Evolutionary conservation across 1,140 invertebrate genomes (phyloP), one percentile per base, ranked within the genome.

Genomic region (Cataglyphis hispanica): DNA sequence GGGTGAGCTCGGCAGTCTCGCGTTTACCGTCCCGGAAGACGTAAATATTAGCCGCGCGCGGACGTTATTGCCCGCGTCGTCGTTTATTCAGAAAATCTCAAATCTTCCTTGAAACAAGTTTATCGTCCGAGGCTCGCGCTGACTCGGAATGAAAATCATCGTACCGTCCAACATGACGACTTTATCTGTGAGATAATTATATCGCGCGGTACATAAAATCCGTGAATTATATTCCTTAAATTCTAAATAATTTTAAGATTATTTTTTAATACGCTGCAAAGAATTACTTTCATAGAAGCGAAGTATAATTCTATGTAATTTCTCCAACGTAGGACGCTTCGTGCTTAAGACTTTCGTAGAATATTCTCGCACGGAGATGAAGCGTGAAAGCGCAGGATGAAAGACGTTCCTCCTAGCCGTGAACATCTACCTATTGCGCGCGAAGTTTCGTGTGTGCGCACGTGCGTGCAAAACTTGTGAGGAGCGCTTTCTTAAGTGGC

Each of bases 1-100:
- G 67, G 67, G 78, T 83, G 67, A 83, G 27, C 27, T 83, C 78
- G 78, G 67, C 56, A 74, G 37, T 81, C 53, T 70, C 64, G 43
- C 43, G 27, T 37, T 84, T 56, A 69, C 46, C 61, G n/a, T 86
- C 58, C 78, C 67, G 81, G 78, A 75, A 75, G 74, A 86, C 78
- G 50, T 87, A 89, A 70, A 87, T 77, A 89, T 89, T 87, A 74
- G 43, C 22, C 69, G 75, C 75, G 50, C 53, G 78, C 66, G 85
- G 75, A 87, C 81, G 81, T 78, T 80, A 53, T 56, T 74, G 61
- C 69, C 40, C 40, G 61, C 27, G 80, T 87, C 66, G 56, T 53
- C 43, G 43, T 75, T 85, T 87, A 75, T 78, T 66, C 58, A 64
- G 60, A 66, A 58, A 84, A 84, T 25, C 74, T 31, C 63, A 78